Percentiles rank a stretch among this genome's conserved stretches.
Evolutionary conservation across 2,888 invertebrate species (phyloP).

Genomic region (Lithophane leautieri): DNA sequence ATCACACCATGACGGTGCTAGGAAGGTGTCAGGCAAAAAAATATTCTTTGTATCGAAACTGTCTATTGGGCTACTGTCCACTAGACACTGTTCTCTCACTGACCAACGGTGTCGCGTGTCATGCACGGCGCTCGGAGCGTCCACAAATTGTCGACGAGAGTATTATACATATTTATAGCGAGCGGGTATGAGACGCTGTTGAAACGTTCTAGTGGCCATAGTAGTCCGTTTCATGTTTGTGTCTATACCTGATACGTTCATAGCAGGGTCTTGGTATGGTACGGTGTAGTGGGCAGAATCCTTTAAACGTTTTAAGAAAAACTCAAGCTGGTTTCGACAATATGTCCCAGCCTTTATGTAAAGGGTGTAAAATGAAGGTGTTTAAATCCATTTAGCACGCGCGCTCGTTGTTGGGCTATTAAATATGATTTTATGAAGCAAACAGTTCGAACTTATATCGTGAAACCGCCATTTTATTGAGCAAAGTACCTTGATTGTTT

Average conservation of each 20-base stretch:
- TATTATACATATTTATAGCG: neutral
- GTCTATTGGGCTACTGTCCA: too few species aligned
- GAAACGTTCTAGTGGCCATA: neutral
- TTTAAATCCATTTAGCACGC: slow-evolving; percentile 38
- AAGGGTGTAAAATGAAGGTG: slow-evolving; percentile 2
- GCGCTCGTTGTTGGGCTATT: slow-evolving; percentile 11
- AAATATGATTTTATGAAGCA: slow-evolving; percentile 52
- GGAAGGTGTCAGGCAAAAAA: too few species aligned
- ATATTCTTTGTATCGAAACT: neutral
- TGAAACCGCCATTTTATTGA: slow-evolving; percentile 5
- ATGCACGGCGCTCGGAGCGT: neutral
- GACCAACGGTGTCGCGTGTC: neutral
- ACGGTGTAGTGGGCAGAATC: neutral
- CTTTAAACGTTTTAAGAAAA: neutral
- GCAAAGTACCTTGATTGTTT: slow-evolving; percentile 11
- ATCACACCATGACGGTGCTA: neutral
- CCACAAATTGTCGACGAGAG: neutral
- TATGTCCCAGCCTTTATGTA: neutral
- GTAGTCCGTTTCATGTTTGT: neutral
- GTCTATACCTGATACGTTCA: neutral
- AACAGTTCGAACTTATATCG: slow-evolving; percentile 22
- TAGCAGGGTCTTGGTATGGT: neutral
- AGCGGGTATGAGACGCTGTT: neutral
- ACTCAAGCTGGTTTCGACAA: neutral
- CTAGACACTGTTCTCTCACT: too few species aligned